Conservation (phyloP, 2,888 invertebrate species). For the Tridacna crocea region DNA sequence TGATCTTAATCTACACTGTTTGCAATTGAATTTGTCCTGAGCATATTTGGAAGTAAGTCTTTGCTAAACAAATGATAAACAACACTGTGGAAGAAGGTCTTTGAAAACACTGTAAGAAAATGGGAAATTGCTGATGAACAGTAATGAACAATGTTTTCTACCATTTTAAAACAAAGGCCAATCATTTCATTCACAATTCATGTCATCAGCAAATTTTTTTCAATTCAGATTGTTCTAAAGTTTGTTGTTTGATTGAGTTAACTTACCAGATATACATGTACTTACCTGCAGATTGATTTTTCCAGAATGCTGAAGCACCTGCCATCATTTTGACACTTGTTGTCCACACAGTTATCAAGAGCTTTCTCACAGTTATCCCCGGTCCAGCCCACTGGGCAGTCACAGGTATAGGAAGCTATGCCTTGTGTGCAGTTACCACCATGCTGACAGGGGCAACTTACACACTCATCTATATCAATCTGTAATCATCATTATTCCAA, state of each 20-base stretch:
- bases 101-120: background rate
- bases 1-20: no score
- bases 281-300: slow-evolving; percentile 62
- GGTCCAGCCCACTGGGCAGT: slow-evolving; percentile 65
- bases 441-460: slow-evolving; percentile 96
- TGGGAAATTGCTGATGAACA: background rate
- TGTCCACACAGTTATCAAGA: slow-evolving; percentile 46
- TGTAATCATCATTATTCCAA: slow-evolving; percentile 3
- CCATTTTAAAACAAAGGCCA: no score
- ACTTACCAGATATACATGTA: background rate
- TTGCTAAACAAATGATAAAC: no score
- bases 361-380: slow-evolving; percentile 60
- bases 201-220: no score
- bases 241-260: no score
- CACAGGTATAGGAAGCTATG: slow-evolving; percentile 58
- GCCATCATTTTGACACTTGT: slow-evolving; percentile 54
- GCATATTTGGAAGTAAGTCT: no score
- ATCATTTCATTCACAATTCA: no score
- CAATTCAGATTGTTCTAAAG: no score
- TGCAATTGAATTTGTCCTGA: no score
- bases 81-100: background rate
- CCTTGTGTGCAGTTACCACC: slow-evolving; percentile 90
- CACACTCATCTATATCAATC: slow-evolving; percentile 91
- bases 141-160: background rate
- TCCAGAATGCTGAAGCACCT: slow-evolving; percentile 54